A percentile compares a stretch with the other conserved stretches of the same genome.
Evolutionary conservation across 2,113 vertebrate genomes (phyloP).

Genomic region (Pluvianellus socialis): DNA sequence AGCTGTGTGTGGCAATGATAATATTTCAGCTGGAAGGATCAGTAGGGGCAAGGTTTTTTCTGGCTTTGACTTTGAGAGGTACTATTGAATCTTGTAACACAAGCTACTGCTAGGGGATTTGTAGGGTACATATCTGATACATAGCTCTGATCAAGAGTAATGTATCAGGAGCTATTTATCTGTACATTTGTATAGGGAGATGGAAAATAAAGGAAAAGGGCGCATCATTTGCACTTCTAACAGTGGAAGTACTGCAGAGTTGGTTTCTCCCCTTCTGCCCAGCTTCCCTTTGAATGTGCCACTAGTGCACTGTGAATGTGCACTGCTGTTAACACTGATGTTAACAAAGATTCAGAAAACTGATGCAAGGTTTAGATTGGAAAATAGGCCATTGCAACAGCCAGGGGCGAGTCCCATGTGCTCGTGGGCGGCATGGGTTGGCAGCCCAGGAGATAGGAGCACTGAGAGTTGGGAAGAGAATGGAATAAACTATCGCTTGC

Average conservation of each 20-base stretch:
- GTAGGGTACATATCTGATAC: not conserved
- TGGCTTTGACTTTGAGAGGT: not conserved
- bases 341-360: not conserved
- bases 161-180: not conserved
- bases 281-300: not conserved
- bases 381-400: not conserved
- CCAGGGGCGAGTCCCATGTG: not conserved
- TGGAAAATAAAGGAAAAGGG: not conserved
- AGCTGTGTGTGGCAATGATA: not conserved
- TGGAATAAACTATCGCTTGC: not conserved
- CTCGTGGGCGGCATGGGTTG: accelerated
- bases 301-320: not conserved
- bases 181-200: not conserved
- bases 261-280: not conserved
- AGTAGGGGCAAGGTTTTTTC: not conserved
- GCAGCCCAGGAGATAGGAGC: not conserved
- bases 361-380: not conserved
- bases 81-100: not conserved
- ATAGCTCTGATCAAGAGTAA: not conserved
- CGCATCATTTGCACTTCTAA: not conserved
- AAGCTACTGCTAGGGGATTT: not conserved
- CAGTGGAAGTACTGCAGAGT: not conserved
- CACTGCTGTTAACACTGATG: too few relatives aligned
- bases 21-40: not conserved
- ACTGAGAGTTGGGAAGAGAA: not conserved